Evolutionary conservation across 1,140 invertebrate genomes (phyloP), one percentile per base, ranked within the genome.

Genomic region (Drosophila sulfurigaster): DNA sequence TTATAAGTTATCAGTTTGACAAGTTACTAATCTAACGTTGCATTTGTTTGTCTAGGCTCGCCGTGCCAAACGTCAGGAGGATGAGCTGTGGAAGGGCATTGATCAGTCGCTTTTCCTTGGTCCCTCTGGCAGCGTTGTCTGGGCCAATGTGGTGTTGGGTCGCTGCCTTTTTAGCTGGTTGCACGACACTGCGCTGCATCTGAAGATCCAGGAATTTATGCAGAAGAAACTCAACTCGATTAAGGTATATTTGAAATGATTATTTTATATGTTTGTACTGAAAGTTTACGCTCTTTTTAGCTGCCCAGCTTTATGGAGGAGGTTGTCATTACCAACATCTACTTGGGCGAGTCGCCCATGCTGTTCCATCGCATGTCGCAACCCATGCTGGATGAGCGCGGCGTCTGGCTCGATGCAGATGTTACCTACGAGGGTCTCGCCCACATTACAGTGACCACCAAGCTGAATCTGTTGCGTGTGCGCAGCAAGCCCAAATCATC

Each of bases 331-430:
- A 95, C 95, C 1, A 95, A 97, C 72, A 93, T 98, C 35, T 94
- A 96, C 46, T 93, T 98, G 66, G 97, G 97, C 11, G 94, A 95
- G 62, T 94, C 95, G 10, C 94, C 96, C 10, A 97, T 98, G 20
- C 93, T 96, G 5, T 95, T 99, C 79, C 94, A 96, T 54, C 94
- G 95, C 54, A 95, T 96, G 30, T 95, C 94, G 30, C 94, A 95
- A 79, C 97, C 97, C 0, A 93, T 95, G 52, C 88, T 98, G 35
- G 97, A 99, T 93, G 95, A 97, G 67, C 95, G 96, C 76, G 98
- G 99, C 3, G 93, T 99, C 15, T 99, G 98, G 98, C 93, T 99
- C 3, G 97, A 99, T 93, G 93, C 99, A 10, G 97, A 99, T 90
- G 93, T 99, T 46, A 95, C 95, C 7, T 99, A 99, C 93, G 95